A percentile compares a stretch with the other conserved stretches of the same genome.
Conservation (phyloP, 2,797 vertebrate species). For the Halcyon smyrnensis region DNA sequence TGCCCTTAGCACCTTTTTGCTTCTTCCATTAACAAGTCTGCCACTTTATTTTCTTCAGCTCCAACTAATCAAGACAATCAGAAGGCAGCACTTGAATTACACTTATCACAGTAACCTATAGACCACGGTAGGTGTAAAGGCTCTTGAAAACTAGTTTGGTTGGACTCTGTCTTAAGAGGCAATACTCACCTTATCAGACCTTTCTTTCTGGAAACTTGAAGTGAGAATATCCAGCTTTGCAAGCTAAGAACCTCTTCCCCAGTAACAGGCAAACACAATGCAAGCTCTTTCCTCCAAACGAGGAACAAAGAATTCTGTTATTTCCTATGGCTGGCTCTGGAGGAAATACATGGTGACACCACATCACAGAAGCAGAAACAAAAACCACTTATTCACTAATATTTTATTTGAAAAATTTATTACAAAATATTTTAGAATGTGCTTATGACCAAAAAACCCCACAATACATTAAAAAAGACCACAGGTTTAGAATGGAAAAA, state of each 20-base stretch:
- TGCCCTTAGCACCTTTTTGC: not conserved
- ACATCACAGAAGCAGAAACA: not conserved
- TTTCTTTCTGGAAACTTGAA: not conserved
- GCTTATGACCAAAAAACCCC: not conserved
- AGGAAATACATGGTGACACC: not conserved
- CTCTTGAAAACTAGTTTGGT: not conserved
- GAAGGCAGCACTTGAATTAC: not conserved
- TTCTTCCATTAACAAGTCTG: not conserved
- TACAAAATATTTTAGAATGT: constrained; percentile 41
- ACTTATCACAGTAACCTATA: not conserved
- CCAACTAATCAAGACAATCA: not conserved
- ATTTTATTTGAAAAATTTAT: constrained; percentile 47
- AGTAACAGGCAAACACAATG: not conserved
- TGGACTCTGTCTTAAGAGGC: not conserved
- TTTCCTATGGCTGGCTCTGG: not conserved
- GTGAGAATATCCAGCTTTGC: not conserved
- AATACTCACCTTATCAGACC: not conserved
- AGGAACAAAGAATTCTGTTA: not conserved
- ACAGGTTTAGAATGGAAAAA: constrained; percentile 12
- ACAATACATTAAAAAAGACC: not conserved
- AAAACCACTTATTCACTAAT: not conserved
- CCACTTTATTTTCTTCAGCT: not conserved
- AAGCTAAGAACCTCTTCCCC: not conserved
- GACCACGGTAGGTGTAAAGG: not conserved
- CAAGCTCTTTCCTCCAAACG: not conserved